phyloP scores from a whole-genome alignment of 2,888 invertebrate genomes.

The Anticlea derivata region DNA sequence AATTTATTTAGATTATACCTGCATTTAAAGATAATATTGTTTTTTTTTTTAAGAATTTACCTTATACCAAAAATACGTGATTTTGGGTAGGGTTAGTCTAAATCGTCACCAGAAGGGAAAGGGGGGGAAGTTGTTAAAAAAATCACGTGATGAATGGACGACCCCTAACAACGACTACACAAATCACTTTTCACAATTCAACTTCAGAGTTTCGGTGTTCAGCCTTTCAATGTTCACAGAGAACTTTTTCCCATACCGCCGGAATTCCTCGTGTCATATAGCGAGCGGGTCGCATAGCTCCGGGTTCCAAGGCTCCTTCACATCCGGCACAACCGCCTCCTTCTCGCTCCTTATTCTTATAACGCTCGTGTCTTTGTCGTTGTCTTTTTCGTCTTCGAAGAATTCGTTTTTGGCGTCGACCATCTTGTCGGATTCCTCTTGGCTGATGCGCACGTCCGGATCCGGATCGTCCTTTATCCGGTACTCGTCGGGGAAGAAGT shows the following conservation, averaged over 20 bases:
- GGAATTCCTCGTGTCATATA: slow-evolving; percentile 58
- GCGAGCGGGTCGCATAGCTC: slow-evolving; percentile 58
- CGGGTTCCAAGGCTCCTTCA: slow-evolving; percentile 72
- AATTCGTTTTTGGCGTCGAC: slow-evolving; percentile 94
- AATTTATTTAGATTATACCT: too few relatives aligned
- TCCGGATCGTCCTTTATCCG: slow-evolving; percentile 91
- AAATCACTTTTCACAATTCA: slow-evolving; percentile 11
- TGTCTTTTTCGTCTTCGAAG: slow-evolving; percentile 95
- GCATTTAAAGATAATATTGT: too few relatives aligned
- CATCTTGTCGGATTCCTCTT: slow-evolving; percentile 91
- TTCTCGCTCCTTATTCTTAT: slow-evolving; percentile 44
- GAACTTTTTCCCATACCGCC: slow-evolving; percentile 46
- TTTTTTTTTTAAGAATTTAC: too few relatives aligned
- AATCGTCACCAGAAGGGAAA: too few relatives aligned
- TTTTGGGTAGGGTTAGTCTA: too few relatives aligned
- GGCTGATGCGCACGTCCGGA: slow-evolving; percentile 91
- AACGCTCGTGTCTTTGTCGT: slow-evolving; percentile 81
- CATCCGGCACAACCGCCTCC: slow-evolving; percentile 72
- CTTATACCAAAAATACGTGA: too few relatives aligned
- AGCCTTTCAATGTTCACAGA: slow-evolving; percentile 32
- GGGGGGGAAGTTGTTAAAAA: too few relatives aligned
- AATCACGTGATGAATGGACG: too few relatives aligned
- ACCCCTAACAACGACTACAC: background rate
- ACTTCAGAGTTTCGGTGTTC: slow-evolving; percentile 18
- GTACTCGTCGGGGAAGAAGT: slow-evolving; percentile 89